Base-by-base conservation (phyloP, 2,113 vertebrate genomes). In the Cricetomys ansorgei region DNA sequence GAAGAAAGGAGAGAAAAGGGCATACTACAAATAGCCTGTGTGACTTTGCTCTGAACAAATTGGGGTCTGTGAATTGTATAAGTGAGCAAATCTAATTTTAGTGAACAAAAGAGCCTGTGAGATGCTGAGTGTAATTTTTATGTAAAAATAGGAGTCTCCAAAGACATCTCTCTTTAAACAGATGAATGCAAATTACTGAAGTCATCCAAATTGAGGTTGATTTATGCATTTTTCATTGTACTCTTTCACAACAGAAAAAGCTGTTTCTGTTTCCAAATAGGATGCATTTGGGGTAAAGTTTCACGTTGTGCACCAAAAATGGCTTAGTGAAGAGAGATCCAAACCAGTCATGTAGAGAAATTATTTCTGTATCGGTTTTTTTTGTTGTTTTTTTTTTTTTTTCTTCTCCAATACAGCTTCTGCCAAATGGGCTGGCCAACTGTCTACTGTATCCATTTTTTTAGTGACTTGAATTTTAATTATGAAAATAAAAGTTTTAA, bases 221-320 rank as follows among this genome's bases (percentile, higher is more conserved):
- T 97, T 98, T 97, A 97, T 97, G 94, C 95, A n/a, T 92, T 97
- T 97, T 97, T 67, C 95, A 96, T 97, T 96, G 97, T 98, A 98
- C 93, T 97, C 97, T 98, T 98, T 92, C 97, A 98, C 94, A 97
- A 90, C 95, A 96, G 88, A 96, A 96, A 95, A 98, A 96, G 89
- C 96, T 92, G 84, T 90, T 92, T 97, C 98, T 97, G 97, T 96
- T 95, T 98, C 96, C 97, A 96, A 98, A 89, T 95, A 95, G 94
- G 72, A 95, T 94, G 95, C 85, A 96, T 90, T 93, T 0, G 69
- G 97, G 97, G 96, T 97, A 95, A 97, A 98, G 94, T 96, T 98
- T 96, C 88, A 97, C 96, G 92, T 96, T 94, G 90, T 93, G 55
- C 75, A 95, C 72, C 80, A 88, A 85, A 48, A 96, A 97, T 53